A percentile compares a stretch with the other conserved stretches of the same genome.
Conservation (phyloP, 2,888 invertebrate species). For the Aleiodes leptofemur region DNA sequence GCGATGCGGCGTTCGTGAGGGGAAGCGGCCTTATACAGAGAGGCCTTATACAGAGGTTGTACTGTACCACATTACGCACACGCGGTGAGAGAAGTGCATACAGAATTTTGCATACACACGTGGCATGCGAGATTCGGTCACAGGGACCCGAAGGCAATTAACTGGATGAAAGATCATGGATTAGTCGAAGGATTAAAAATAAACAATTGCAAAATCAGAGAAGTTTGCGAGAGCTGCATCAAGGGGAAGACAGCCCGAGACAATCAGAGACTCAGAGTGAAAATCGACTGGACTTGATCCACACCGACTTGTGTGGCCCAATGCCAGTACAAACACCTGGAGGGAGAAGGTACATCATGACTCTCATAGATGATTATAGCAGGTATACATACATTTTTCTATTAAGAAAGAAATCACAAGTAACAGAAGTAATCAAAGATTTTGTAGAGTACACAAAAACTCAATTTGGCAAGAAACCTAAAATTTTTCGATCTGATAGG, state of each 20-base stretch:
- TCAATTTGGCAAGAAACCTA: too few species aligned
- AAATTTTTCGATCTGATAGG: too few species aligned
- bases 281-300: not conserved
- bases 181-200: constrained; percentile 54
- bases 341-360: constrained; percentile 13
- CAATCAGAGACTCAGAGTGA: not conserved
- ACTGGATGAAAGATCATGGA: constrained; percentile 42
- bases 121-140: constrained; percentile 59
- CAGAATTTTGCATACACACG: constrained; percentile 51
- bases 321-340: constrained; percentile 5
- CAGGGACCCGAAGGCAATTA: constrained; percentile 48
- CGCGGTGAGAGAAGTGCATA: too few species aligned
- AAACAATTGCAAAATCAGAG: constrained; percentile 50
- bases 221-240: constrained; percentile 31
- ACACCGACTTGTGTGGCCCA: constrained; percentile 20
- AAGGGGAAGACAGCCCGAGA: not conserved
- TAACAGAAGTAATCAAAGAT: not conserved
- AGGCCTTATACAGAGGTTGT: too few species aligned
- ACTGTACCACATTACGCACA: too few species aligned
- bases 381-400: constrained; percentile 36
- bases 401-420: constrained; percentile 45
- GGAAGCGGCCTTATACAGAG: too few species aligned
- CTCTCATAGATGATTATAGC: constrained; percentile 20
- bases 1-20: too few species aligned
- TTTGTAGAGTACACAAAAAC: too few species aligned